These are phyloP conservation scores for Tragulus kanchil DNA, from an alignment of 2,113 vertebrate species.

Conservation along the genomic window DNA sequence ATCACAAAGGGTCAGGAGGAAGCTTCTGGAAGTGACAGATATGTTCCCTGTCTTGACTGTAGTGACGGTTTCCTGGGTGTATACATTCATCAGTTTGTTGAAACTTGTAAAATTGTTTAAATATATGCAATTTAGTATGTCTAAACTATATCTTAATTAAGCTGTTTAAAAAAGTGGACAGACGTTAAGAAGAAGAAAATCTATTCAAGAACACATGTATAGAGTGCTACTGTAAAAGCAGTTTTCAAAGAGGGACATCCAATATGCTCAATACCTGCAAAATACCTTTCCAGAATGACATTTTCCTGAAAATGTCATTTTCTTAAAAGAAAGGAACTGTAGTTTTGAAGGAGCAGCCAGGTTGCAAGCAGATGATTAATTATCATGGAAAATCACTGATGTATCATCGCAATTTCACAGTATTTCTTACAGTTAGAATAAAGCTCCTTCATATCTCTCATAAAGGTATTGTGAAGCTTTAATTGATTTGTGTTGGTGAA, in stretches of 20 bases:
- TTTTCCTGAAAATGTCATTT: constrained; percentile 85
- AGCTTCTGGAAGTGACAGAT: background rate
- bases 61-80: background rate
- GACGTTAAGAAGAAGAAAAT: background rate
- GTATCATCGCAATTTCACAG: constrained; percentile 83
- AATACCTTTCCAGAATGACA: constrained; percentile 71
- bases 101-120: background rate
- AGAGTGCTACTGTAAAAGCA: constrained; percentile 73
- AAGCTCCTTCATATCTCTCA: constrained; percentile 72
- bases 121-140: background rate
- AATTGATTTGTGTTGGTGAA: constrained; percentile 78
- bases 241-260: constrained; percentile 74
- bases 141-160: background rate
- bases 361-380: constrained; percentile 83
- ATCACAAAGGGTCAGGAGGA: background rate
- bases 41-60: background rate
- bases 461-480: constrained; percentile 73
- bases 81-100: background rate
- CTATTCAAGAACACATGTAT: constrained; percentile 55
- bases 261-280: constrained; percentile 48
- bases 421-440: constrained; percentile 84
- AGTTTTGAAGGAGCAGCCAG: constrained; percentile 77
- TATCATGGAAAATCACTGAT: constrained; percentile 84
- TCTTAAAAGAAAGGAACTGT: constrained; percentile 77
- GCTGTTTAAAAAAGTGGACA: background rate